A percentile compares a stretch with the other conserved stretches of the same genome.
phyloP scores from a whole-genome alignment of 1,140 invertebrate genomes.

The Diploscapter pachys region DNA sequence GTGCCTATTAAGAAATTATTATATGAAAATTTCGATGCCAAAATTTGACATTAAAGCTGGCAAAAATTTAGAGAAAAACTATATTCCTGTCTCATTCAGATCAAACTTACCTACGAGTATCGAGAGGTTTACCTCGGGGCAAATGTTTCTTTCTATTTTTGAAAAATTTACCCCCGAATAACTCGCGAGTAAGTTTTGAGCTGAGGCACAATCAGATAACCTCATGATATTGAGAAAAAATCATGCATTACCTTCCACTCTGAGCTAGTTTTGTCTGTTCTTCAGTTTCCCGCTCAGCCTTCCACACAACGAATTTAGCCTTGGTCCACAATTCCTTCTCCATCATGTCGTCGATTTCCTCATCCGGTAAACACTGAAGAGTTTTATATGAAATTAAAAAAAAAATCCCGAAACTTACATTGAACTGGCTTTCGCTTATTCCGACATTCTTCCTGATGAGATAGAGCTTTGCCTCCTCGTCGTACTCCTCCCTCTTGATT shows the following conservation, averaged over 20 bases:
- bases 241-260: conserved; percentile 9
- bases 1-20: too few species aligned
- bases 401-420: conserved; percentile 48
- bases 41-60: too few species aligned
- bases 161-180: too few species aligned
- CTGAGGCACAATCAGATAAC: too few species aligned
- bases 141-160: too few species aligned
- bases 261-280: conserved; percentile 74
- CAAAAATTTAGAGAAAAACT: conserved; percentile 54
- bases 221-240: too few species aligned
- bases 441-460: conserved; percentile 75
- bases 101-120: too few species aligned
- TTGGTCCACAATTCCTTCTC: conserved; percentile 75
- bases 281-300: conserved; percentile 76
- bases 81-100: background rate
- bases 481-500: conserved; percentile 74
- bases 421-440: conserved; percentile 66
- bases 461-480: conserved; percentile 77
- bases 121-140: too few species aligned
- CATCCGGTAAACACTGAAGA: conserved; percentile 69
- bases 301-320: conserved; percentile 76
- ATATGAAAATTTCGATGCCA: too few species aligned
- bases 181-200: too few species aligned
- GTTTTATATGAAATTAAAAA: conserved; percentile 22
- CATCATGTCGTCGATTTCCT: conserved; percentile 73